Evolutionary conservation across 2,888 invertebrate genomes (phyloP).

Genomic region (Drosophila gaucha): DNA sequence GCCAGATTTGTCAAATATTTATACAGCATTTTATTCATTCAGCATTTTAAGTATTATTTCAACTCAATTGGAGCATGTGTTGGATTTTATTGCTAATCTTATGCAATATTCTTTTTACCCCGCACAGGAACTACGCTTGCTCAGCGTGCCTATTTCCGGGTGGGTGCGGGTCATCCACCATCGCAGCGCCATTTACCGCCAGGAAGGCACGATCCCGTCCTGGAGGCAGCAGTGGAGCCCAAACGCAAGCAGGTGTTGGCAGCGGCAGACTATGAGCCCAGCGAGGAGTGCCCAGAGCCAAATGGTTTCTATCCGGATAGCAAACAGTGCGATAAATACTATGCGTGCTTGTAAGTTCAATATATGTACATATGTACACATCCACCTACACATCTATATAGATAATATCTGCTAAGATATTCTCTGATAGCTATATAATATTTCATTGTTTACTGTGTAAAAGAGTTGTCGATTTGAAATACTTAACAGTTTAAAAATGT

Average conservation of each 20-base stretch:
- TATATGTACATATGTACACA: not conserved
- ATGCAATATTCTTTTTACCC: not conserved
- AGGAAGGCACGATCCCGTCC: constrained; percentile 71
- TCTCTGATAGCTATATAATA: not conserved
- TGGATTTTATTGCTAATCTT: not conserved
- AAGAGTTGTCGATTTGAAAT: no score
- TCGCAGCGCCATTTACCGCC: constrained; percentile 81
- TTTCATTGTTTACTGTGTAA: no score
- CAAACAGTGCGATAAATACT: constrained; percentile 95
- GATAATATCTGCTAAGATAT: not conserved
- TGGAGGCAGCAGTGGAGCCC: constrained; percentile 57
- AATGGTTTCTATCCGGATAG: constrained; percentile 94
- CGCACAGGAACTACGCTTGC: constrained; percentile 75
- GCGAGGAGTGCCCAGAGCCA: constrained; percentile 91
- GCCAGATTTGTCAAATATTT: not conserved
- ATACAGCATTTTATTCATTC: not conserved
- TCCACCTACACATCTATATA: not conserved
- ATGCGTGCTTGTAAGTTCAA: constrained; percentile 88
- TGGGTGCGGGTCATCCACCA: constrained; percentile 76
- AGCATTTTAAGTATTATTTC: not conserved
- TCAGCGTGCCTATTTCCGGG: constrained; percentile 72
- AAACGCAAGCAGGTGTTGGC: constrained; percentile 58
- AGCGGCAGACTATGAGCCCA: constrained; percentile 86
- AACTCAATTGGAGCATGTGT: not conserved
- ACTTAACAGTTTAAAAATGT: no score